phyloP scores from a whole-genome alignment of 2,888 invertebrate genomes.

The Tetanocera ferruginea region DNA sequence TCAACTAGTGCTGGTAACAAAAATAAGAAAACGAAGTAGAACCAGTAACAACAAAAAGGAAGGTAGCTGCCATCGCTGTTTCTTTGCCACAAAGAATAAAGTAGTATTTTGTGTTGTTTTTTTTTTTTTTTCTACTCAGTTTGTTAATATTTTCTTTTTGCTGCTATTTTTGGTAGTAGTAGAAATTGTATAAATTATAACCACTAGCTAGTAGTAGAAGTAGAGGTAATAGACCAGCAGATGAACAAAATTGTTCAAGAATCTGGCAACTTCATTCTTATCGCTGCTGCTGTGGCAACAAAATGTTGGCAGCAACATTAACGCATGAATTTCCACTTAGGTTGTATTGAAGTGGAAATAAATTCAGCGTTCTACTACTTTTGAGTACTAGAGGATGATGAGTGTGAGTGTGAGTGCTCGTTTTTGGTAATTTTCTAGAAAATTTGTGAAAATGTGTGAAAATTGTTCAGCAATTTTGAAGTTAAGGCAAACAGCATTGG shows the following conservation, averaged over 20 bases:
- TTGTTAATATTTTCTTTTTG: too few relatives aligned
- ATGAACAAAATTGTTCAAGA: background rate
- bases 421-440: background rate
- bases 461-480: too few relatives aligned
- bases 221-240: too few relatives aligned
- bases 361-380: slow-evolving; percentile 52
- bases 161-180: background rate
- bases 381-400: too few relatives aligned
- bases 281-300: background rate
- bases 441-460: too few relatives aligned
- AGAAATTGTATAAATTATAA: slow-evolving; percentile 16
- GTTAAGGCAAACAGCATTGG: too few relatives aligned
- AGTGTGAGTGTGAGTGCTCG: too few relatives aligned
- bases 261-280: slow-evolving; percentile 12
- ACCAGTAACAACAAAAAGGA: background rate
- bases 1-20: slow-evolving; percentile 15
- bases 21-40: background rate
- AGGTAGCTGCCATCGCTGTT: slow-evolving; percentile 45
- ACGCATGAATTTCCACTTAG: slow-evolving; percentile 51
- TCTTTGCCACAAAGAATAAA: slow-evolving; percentile 43
- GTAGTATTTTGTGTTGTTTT: slow-evolving; percentile 3
- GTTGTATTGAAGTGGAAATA: slow-evolving; percentile 63
- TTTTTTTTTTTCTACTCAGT: too few relatives aligned
- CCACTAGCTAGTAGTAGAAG: background rate
- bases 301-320: slow-evolving; percentile 3